phyloP scores from a whole-genome alignment of 35 echinoderm and acorn worm species.

The Lytechinus pictus region DNA sequence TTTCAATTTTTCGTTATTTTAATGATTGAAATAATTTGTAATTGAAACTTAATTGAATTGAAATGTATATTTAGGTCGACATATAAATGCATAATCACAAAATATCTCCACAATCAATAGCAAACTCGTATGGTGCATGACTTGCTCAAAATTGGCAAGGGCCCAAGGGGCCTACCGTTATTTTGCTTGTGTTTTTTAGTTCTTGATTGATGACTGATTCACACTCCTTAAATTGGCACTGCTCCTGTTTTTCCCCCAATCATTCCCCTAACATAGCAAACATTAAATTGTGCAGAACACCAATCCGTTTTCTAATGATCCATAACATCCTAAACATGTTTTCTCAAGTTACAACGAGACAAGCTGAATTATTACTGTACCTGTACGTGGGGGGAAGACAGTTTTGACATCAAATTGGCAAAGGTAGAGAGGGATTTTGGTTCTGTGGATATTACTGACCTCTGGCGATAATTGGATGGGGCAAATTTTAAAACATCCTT shows the following conservation, averaged over 20 bases:
- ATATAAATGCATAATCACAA: too few species aligned
- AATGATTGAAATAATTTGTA: too few species aligned
- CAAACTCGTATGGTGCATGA: not conserved
- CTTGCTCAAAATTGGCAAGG: not conserved
- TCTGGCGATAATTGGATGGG: not conserved
- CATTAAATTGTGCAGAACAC: not conserved
- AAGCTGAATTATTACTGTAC: not conserved
- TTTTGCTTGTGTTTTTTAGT: not conserved
- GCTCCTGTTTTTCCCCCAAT: not conserved
- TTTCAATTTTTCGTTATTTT: too few species aligned
- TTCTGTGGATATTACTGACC: not conserved
- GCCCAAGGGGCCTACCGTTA: not conserved
- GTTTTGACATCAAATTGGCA: not conserved
- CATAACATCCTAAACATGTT: not conserved
- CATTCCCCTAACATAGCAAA: not conserved
- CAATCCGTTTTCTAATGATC: not conserved
- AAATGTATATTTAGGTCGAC: too few species aligned
- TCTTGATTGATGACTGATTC: not conserved
- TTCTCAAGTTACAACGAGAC: not conserved
- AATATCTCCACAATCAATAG: too few species aligned
- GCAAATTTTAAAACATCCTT: not conserved
- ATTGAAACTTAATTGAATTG: too few species aligned
- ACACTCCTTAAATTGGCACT: not conserved
- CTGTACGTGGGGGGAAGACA: not conserved
- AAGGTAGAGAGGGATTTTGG: not conserved